A percentile compares a stretch with the other conserved stretches of the same genome.
These are phyloP conservation scores for Albula goreensis DNA, from an alignment of 2,113 vertebrate genomes.

Conservation along the genomic window DNA sequence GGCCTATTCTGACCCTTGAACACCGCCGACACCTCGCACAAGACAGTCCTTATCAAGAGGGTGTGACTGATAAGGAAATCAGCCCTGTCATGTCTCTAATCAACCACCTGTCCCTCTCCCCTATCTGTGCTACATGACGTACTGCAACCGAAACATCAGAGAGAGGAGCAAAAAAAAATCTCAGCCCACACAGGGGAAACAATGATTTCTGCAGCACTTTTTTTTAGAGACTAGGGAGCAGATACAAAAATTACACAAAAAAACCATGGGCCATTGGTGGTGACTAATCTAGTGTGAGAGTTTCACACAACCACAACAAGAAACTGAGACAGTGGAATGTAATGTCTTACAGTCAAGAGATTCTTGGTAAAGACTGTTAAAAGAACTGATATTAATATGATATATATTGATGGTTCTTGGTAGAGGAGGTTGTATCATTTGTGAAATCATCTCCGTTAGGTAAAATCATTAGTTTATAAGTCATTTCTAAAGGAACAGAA, in stretches of 20 bases:
- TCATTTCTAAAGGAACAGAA: not conserved
- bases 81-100: not conserved
- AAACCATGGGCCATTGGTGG: slow-evolving; percentile 40
- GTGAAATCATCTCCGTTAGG: not conserved
- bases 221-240: not conserved
- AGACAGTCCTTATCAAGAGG: slow-evolving; percentile 4
- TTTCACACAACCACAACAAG: not conserved
- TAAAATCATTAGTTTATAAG: not conserved
- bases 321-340: not conserved
- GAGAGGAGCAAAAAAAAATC: not conserved
- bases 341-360: not conserved
- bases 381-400: too few relatives aligned
- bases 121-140: slow-evolving; percentile 8
- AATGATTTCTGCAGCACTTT: not conserved
- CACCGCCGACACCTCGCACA: not conserved
- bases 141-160: not conserved
- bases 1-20: slow-evolving; percentile 13
- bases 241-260: slow-evolving; percentile 12
- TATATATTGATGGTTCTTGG: too few relatives aligned
- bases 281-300: slow-evolving; percentile 1
- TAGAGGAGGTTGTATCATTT: not conserved
- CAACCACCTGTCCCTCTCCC: slow-evolving; percentile 14
- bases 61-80: not conserved
- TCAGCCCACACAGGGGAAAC: not conserved
- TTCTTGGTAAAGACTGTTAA: too few relatives aligned